phyloP scores from a whole-genome alignment of 2,888 invertebrate species.

The Spilarctia lutea region DNA sequence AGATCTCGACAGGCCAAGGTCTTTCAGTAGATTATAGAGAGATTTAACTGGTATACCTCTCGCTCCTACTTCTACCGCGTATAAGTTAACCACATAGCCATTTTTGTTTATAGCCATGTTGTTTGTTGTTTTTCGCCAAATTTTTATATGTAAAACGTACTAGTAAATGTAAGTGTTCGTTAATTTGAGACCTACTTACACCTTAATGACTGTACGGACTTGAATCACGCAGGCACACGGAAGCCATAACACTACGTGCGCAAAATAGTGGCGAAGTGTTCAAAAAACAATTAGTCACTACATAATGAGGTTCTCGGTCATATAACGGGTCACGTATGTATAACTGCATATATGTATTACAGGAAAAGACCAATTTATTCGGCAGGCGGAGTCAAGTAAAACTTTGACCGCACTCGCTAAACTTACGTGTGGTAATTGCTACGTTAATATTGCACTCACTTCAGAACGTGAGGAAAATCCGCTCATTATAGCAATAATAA shows the following conservation, averaged over 20 bases:
- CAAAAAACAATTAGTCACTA: background rate
- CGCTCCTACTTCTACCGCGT: no score
- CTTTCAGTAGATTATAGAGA: no score
- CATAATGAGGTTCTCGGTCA: background rate
- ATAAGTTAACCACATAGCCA: no score
- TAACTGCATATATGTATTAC: slow-evolving; percentile 3
- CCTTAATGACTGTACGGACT: background rate
- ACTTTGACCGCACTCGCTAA: slow-evolving; percentile 15
- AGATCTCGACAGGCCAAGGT: no score
- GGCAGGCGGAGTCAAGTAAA: slow-evolving; percentile 13
- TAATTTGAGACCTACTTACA: background rate
- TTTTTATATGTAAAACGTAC: no score
- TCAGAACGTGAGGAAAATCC: slow-evolving; percentile 9
- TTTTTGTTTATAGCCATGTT: no score
- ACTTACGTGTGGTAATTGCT: slow-evolving; percentile 22
- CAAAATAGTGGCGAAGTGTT: background rate
- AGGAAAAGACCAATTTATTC: slow-evolving; percentile 28
- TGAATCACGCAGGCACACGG: background rate
- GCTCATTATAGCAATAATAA: no score
- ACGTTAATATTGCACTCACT: slow-evolving; percentile 12
- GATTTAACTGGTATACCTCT: no score
- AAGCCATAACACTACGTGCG: background rate
- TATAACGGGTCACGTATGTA: slow-evolving; percentile 2
- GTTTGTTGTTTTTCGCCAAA: no score
- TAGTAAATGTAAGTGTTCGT: background rate